Base-by-base conservation (phyloP, 2,797 vertebrate genomes). In the Microctenopoma steveboyesi region DNA sequence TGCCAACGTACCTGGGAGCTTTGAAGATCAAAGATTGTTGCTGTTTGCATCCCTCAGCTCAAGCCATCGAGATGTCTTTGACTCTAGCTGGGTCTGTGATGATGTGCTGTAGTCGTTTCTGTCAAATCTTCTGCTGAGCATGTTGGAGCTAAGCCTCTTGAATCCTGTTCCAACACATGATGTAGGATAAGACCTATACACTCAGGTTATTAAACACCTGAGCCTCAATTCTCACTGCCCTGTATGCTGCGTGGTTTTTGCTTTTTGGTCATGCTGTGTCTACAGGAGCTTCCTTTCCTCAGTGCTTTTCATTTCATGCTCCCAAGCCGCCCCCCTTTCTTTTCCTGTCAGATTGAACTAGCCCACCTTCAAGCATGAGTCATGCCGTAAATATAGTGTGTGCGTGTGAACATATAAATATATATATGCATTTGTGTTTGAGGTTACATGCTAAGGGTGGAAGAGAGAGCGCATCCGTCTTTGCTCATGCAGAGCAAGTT, bases 41-140 rank as follows among this genome's bases (percentile, higher is more conserved):
- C 54, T 64, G 80, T 86, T 82, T 88, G 76, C 86, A 45, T 82
- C 82, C 65, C 39, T 72, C 61, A 22, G 78, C 83, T 84, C 73
- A 4, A 50, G 78, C 75, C 54, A 12, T 59, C 45, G 18, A 77
- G 62, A 62, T 63, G 76, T 78, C 49, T 76, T 46, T 61, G 71
- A 71, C 68, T 76, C 50, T 18, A 35, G 57, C 74, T 64, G 48
- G 40, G 63, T 65, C 64, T 79, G 72, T 81, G 71, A 27, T 46
- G 62, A 46, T 64, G 76, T 71, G 58, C 56, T 74, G 65, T 52
- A n/a, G 61, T 15, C 12, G 58, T 67, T 71, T 66, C 47, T 81
- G 69, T 79, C 48, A 43, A 50, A 45, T 65, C 69, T 81, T 68
- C 67, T 55, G 70, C 67, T 9, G 39, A 84, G 79, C 85, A 83